These are phyloP conservation scores for Dipus sagitta DNA, from an alignment of 2,797 vertebrate species.

Conservation along the genomic window DNA sequence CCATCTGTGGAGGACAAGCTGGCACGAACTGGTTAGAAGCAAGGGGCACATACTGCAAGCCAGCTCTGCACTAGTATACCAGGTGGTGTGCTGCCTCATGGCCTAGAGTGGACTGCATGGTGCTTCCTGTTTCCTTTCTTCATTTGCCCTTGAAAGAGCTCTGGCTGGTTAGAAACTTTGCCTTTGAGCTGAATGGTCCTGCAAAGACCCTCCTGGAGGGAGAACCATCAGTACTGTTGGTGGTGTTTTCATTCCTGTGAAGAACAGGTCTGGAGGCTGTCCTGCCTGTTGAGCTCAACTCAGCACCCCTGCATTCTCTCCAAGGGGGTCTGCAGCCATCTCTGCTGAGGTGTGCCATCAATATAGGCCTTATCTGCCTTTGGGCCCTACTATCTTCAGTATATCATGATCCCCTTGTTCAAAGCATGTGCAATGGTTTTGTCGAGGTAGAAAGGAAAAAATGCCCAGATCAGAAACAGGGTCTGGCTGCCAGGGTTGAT, in stretches of 20 bases:
- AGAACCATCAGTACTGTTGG: neutral
- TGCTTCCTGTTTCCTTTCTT: neutral
- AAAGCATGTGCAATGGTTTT: neutral
- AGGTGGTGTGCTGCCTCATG: accelerated
- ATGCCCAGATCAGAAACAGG: neutral
- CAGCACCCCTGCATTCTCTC: too few relatives aligned
- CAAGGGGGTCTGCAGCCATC: neutral
- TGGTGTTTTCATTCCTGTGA: neutral
- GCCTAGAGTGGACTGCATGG: neutral
- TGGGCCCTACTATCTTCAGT: neutral
- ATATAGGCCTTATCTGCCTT: neutral
- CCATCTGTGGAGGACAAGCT: neutral
- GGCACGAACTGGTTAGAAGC: neutral
- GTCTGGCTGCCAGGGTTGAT: accelerated
- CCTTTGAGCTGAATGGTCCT: neutral
- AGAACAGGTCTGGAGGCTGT: neutral
- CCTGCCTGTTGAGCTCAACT: neutral
- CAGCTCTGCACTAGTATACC: accelerated
- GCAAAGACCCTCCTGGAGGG: neutral
- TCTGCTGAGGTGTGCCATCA: neutral
- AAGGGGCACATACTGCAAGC: accelerated
- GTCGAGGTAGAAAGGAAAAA: neutral
- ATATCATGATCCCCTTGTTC: neutral
- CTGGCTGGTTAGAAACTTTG: neutral
- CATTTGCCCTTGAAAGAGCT: neutral